Percentiles rank a stretch among this genome's conserved stretches.
Evolutionary conservation across 2,888 invertebrate species (phyloP).

Genomic region (Thymelicus lineola): DNA sequence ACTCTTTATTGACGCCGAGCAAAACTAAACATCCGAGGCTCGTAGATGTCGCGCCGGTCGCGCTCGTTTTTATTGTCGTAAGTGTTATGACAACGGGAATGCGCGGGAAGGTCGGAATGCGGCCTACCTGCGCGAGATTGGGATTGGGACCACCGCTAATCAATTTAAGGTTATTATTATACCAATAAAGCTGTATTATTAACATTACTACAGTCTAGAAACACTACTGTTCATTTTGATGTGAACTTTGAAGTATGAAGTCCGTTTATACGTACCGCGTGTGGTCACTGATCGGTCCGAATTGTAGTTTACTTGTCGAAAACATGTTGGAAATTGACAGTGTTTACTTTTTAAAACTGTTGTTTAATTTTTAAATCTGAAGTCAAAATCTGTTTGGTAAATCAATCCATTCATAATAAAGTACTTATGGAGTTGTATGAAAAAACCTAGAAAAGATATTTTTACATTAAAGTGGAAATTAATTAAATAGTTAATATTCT

Average conservation of each 20-base stretch:
- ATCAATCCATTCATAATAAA: too few relatives aligned
- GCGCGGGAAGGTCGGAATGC: slow-evolving; percentile 68
- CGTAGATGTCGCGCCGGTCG: slow-evolving; percentile 15
- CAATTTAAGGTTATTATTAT: slow-evolving; percentile 84
- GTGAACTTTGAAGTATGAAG: not conserved
- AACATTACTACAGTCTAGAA: slow-evolving; percentile 62
- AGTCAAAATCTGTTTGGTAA: too few relatives aligned
- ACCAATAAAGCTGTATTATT: slow-evolving; percentile 82
- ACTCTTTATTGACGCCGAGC: not conserved
- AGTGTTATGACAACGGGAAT: slow-evolving; percentile 65
- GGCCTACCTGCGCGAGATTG: slow-evolving; percentile 80
- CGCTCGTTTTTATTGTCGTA: slow-evolving; percentile 48
- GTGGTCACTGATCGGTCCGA: not conserved
- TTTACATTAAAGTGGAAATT: too few relatives aligned
- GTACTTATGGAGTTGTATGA: too few relatives aligned
- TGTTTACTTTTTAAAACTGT: too few relatives aligned
- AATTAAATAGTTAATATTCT: too few relatives aligned
- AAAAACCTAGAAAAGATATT: too few relatives aligned
- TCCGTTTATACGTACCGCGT: not conserved
- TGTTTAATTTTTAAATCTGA: too few relatives aligned
- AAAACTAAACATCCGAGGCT: slow-evolving; percentile 16
- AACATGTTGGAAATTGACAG: too few relatives aligned
- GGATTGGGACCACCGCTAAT: slow-evolving; percentile 81
- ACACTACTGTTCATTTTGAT: not conserved
- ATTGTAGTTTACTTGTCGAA: too few relatives aligned